phyloP scores from a whole-genome alignment of 2,113 vertebrate species.

The Dipodomys spectabilis region DNA sequence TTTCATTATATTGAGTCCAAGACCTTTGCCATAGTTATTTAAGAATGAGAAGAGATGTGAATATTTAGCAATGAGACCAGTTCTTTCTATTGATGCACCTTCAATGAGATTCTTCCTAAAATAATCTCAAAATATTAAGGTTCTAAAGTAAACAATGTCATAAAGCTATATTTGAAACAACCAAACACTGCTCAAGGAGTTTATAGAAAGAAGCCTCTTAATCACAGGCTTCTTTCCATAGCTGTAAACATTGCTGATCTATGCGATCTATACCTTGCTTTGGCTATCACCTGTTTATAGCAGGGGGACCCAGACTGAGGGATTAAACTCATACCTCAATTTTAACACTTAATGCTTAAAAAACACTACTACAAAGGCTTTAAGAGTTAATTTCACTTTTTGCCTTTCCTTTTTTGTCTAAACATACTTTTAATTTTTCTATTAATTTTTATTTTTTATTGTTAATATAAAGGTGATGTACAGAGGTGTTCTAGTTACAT shows the following conservation, averaged over 20 bases:
- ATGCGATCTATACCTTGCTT: neutral
- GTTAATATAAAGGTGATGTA: too few relatives aligned
- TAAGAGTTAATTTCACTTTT: too few relatives aligned
- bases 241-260: neutral
- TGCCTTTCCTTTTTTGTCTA: too few relatives aligned
- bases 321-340: neutral
- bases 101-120: neutral
- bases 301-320: neutral
- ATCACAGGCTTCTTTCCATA: neutral
- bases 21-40: neutral
- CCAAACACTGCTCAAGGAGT: neutral
- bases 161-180: neutral
- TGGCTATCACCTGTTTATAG: neutral
- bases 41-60: neutral
- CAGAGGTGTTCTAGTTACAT: too few relatives aligned
- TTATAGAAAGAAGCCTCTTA: neutral
- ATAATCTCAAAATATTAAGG: neutral
- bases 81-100: neutral
- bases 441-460: too few relatives aligned
- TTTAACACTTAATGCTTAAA: neutral
- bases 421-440: too few relatives aligned
- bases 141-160: neutral
- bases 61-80: neutral
- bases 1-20: constrained; percentile 9
- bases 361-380: neutral